Conservation (phyloP, 2,797 vertebrate species). For the Dendrocincla tyrannina region DNA sequence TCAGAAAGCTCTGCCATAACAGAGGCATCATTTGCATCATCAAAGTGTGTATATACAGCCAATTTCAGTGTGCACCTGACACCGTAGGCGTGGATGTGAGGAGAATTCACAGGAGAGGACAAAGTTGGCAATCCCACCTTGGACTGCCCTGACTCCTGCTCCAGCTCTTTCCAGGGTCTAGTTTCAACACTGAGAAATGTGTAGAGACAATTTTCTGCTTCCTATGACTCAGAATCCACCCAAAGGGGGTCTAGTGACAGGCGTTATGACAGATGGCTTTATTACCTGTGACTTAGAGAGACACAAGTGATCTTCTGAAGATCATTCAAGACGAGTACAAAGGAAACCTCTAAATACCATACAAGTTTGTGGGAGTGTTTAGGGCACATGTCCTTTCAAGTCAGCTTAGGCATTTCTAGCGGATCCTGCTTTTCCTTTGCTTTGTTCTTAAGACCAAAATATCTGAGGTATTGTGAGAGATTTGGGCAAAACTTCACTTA, state of each 20-base stretch:
- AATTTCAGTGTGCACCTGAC: neutral
- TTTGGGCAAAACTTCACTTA: neutral
- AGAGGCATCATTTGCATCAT: neutral
- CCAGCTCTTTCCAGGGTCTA: neutral
- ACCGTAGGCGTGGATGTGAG: fast-evolving
- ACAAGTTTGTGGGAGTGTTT: neutral
- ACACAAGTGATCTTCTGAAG: neutral
- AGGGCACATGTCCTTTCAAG: neutral
- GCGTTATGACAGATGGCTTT: neutral
- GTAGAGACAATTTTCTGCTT: neutral
- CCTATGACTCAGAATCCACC: neutral
- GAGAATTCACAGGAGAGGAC: fast-evolving
- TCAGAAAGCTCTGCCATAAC: neutral
- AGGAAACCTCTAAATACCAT: neutral
- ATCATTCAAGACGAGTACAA: neutral
- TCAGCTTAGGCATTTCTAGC: neutral
- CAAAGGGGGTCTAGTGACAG: neutral
- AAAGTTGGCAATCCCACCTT: neutral
- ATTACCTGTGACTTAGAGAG: conserved; percentile 26
- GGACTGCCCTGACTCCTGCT: neutral
- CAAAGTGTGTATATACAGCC: neutral
- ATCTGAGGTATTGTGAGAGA: neutral
- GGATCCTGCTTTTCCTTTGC: neutral
- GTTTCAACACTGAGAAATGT: neutral
- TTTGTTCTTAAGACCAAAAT: neutral